phyloP scores from a whole-genome alignment of 2,888 invertebrate genomes.

The Drosophila macrospina region DNA sequence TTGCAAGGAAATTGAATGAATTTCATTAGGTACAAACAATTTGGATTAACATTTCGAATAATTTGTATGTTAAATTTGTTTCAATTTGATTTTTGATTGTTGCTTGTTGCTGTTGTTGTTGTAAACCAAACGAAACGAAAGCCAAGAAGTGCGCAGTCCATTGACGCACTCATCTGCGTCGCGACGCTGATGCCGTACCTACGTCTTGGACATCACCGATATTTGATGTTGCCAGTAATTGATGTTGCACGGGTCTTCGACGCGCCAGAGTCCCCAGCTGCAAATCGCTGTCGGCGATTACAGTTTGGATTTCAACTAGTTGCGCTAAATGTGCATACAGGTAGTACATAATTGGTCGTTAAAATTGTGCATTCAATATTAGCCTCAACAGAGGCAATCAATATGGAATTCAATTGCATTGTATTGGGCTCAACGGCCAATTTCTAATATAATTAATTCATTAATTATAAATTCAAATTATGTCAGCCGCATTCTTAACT shows the following conservation, averaged over 20 bases:
- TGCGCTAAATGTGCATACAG: constrained; percentile 76
- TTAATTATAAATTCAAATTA: neutral
- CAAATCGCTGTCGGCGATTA: constrained; percentile 72
- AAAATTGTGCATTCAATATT: constrained; percentile 21
- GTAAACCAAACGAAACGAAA: constrained; percentile 47
- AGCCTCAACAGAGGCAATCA: neutral
- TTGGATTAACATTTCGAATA: constrained; percentile 42
- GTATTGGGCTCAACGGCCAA: neutral
- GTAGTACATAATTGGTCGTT: constrained; percentile 33
- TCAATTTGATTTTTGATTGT: neutral
- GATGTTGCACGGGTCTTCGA: constrained; percentile 47
- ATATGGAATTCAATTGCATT: too few relatives aligned
- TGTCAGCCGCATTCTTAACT: neutral
- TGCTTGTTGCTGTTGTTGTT: constrained; percentile 8
- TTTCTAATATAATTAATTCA: neutral
- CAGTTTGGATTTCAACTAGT: constrained; percentile 83
- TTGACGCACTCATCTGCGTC: constrained; percentile 27
- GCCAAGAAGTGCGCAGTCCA: constrained; percentile 37
- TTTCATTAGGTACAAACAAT: constrained; percentile 36
- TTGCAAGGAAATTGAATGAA: constrained; percentile 38
- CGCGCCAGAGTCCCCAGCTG: constrained; percentile 64
- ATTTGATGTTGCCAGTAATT: constrained; percentile 22
- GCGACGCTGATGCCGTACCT: constrained; percentile 65
- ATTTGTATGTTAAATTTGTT: neutral
- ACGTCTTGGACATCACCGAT: constrained; percentile 61